These are phyloP conservation scores for Eudemis profundana DNA, from an alignment of 2,888 invertebrate species.

Conservation along the genomic window DNA sequence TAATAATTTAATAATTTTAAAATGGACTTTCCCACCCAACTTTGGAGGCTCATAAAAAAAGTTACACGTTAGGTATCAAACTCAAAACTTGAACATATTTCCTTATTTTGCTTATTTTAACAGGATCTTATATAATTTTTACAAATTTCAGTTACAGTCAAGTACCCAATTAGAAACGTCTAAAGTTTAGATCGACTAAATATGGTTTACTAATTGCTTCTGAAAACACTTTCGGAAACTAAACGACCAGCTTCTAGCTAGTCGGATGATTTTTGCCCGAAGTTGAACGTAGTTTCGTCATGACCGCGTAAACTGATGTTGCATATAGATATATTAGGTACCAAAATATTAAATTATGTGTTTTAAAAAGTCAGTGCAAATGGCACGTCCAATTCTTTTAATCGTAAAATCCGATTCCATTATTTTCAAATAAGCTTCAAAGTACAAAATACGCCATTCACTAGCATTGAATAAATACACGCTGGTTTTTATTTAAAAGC, in stretches of 20 bases:
- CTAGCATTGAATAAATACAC: neutral
- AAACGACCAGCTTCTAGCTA: conserved; percentile 10
- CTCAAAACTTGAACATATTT: no score
- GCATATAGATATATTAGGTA: neutral
- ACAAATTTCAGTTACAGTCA: neutral
- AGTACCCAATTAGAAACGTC: neutral
- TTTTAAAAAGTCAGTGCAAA: neutral
- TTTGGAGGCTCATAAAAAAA: no score
- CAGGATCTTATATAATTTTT: no score
- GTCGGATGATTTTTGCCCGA: conserved; percentile 16
- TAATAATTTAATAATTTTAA: no score
- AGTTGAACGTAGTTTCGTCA: conserved; percentile 19
- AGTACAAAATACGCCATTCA: conserved; percentile 4
- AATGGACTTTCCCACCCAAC: no score
- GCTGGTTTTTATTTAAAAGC: conserved; percentile 11
- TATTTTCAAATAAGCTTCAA: conserved; percentile 9
- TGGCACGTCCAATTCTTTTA: no score
- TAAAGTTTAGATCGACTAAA: neutral
- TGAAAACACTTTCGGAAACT: conserved; percentile 17
- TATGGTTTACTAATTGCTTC: conserved; percentile 21
- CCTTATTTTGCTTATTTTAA: no score
- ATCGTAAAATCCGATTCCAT: neutral
- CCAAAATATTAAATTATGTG: neutral
- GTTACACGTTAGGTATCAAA: no score
- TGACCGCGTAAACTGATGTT: neutral